Evolutionary conservation across 2,797 vertebrate species (phyloP), one percentile per base, ranked within the genome.

Genomic region (Synaphobranchus kaupii): DNA sequence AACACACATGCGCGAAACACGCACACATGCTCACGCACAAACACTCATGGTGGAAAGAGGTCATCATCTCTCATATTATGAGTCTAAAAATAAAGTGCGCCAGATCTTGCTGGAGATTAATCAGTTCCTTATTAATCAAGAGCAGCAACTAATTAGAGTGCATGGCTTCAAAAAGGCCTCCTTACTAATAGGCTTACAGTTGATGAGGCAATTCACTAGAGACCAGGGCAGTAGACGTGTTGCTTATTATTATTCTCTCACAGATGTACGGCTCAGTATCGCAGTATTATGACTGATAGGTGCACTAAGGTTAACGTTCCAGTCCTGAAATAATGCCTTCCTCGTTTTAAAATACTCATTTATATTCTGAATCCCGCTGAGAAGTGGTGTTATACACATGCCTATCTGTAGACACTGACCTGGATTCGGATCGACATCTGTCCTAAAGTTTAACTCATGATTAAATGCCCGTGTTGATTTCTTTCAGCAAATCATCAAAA

Each of bases 61-160:
- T 80, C 6, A 20, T 83, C 8, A 63, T 66, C n/a, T 82, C n/a
- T 34, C 58, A 54, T 83, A 0, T 66, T 50, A 66, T 81, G 73
- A 60, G 85, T 28, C 31, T 86, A 48, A 83, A 25, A 78, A 82
- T 66, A 81, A 60, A 39, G 17, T 63, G 9, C 9, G 73, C 54
- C 63, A 87, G 63, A 83, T 87, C 28, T 84, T 25, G 39, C 44
- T 8, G 76, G 60, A 39, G 81, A 83, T 83, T 52, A 71, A 54
- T 80, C 17, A 80, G 76, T 83, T 87, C 20, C 31, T 0, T 83
- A 54, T 83, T 63, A 56, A 83, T 84, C 66, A 56, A 13, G 48
- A 86, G 15, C 56, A 83, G 58, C 78, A 20, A 58, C 54, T 84
- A 84, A 84, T 34, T 84, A 34, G 28, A 66, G 86, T 66, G 15